Percentiles rank a stretch among this genome's conserved stretches.
Evolutionary conservation across 2,888 invertebrate genomes (phyloP).

Genomic region (Scaptomyza polygonia): DNA sequence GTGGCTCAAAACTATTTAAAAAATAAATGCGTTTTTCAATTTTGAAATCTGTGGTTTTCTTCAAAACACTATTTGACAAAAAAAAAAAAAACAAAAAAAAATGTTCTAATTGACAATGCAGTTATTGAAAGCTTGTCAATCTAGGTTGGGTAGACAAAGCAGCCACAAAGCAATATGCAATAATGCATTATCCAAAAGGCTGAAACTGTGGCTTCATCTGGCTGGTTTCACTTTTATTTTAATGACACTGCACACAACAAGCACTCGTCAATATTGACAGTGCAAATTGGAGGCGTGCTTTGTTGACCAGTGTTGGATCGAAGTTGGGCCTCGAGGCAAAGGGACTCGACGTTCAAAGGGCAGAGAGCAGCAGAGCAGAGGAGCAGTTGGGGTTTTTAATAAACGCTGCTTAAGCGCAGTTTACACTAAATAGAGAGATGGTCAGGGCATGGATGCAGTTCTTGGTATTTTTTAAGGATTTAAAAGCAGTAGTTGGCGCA

Average conservation of each 20-base stretch:
- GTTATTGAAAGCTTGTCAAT: background rate
- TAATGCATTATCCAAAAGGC: conserved; percentile 31
- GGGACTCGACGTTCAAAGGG: conserved; percentile 16
- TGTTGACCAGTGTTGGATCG: conserved; percentile 24
- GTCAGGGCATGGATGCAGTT: conserved; percentile 12
- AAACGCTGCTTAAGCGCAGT: conserved; percentile 30
- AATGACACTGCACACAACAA: conserved; percentile 45
- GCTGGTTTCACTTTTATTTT: conserved; percentile 52
- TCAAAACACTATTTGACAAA: too few species aligned
- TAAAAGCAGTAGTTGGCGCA: conserved; percentile 32
- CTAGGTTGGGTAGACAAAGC: background rate
- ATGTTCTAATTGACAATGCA: too few species aligned
- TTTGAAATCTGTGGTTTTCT: too few species aligned
- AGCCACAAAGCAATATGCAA: conserved; percentile 19
- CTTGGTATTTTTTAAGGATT: conserved; percentile 29
- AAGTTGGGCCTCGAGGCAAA: conserved; percentile 23
- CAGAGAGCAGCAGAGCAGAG: conserved; percentile 11
- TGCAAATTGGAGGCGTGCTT: conserved; percentile 62
- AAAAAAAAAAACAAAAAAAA: too few species aligned
- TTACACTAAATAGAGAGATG: conserved; percentile 26
- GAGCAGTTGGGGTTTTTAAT: conserved; percentile 30
- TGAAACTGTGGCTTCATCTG: conserved; percentile 54
- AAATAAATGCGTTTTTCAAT: background rate
- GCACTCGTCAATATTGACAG: conserved; percentile 54
- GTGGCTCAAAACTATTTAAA: background rate